These are phyloP conservation scores for Homarus gammarus DNA, from an alignment of 2,888 invertebrate species.

Conservation along the genomic window DNA sequence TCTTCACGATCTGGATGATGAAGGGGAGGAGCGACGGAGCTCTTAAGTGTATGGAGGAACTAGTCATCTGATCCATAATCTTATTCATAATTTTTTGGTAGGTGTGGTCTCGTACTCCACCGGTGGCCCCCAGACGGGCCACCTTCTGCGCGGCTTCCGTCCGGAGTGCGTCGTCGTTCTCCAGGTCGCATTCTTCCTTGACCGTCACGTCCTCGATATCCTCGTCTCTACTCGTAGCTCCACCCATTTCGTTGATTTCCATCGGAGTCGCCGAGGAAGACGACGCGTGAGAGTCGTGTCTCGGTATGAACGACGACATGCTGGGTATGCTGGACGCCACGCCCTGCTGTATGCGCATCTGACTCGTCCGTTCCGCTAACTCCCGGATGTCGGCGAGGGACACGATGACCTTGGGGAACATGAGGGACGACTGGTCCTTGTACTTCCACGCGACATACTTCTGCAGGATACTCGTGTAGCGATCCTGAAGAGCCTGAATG, in stretches of 20 bases:
- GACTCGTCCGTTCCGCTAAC: conserved; percentile 69
- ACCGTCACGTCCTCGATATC: conserved; percentile 10
- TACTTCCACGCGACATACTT: conserved; percentile 71
- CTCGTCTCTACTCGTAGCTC: neutral
- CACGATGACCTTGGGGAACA: conserved; percentile 75
- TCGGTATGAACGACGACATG: conserved; percentile 15
- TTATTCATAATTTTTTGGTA: conserved; percentile 67
- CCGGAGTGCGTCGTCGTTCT: conserved; percentile 7
- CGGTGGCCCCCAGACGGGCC: conserved; percentile 48
- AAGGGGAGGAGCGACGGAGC: conserved; percentile 57
- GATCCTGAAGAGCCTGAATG: conserved; percentile 73
- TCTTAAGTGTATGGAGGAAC: conserved; percentile 47
- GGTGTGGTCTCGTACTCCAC: conserved; percentile 57
- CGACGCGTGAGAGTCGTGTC: neutral
- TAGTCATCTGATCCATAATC: conserved; percentile 65
- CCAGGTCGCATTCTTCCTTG: conserved; percentile 43
- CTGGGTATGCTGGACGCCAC: conserved; percentile 12
- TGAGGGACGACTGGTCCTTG: conserved; percentile 65
- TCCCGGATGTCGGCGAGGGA: conserved; percentile 75
- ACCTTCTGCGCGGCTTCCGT: conserved; percentile 46
- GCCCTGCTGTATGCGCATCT: conserved; percentile 68
- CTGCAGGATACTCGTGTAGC: conserved; percentile 73
- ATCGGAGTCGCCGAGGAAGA: conserved; percentile 16
- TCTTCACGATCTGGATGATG: conserved; percentile 62
- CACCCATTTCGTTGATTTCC: conserved; percentile 48